A percentile compares a stretch with the other conserved stretches of the same genome.
Evolutionary conservation across 2,888 invertebrate species (phyloP).

Genomic region (Pseudoips prasinana): DNA sequence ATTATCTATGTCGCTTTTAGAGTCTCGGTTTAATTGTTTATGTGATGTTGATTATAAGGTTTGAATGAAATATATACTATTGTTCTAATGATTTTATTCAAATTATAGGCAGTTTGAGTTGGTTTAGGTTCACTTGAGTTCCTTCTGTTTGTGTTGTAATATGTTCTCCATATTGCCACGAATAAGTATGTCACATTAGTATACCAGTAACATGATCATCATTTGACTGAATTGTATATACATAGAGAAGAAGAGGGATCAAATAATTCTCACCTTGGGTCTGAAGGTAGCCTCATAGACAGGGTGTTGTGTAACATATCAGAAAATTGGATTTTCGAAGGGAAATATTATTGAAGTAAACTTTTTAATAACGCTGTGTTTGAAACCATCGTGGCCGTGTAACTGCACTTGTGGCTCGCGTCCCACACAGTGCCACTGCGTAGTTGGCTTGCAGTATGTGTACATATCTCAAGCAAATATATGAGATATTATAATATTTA

Average conservation of each 20-base stretch:
- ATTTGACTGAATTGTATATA: conserved; percentile 58
- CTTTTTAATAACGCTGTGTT: conserved; percentile 10
- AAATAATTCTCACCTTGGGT: conserved; percentile 57
- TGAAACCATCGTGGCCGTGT: conserved; percentile 4
- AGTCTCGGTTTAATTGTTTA: conserved; percentile 8
- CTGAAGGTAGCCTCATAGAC: conserved; percentile 58
- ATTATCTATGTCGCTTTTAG: conserved; percentile 10
- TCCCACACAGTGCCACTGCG: conserved; percentile 7
- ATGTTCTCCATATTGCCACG: conserved; percentile 29
- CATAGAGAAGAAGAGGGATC: conserved; percentile 59
- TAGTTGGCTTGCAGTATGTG: conserved; percentile 20
- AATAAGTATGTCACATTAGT: conserved; percentile 18
- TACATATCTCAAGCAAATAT: conserved; percentile 37
- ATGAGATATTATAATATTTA: conserved; percentile 27
- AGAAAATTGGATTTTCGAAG: conserved; percentile 46
- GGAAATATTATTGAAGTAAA: conserved; percentile 25
- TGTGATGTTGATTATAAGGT: conserved; percentile 10
- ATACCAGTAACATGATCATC: conserved; percentile 30
- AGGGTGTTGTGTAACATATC: conserved; percentile 74
- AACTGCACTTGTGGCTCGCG: too few relatives aligned
- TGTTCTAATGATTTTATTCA: conserved; percentile 17
- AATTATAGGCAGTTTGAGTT: not conserved
- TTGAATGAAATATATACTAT: conserved; percentile 8
- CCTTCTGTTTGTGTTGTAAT: conserved; percentile 6
- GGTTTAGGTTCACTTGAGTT: too few relatives aligned